These are phyloP conservation scores for Aporrectodea caliginosa DNA, from an alignment of 1,140 invertebrate species.

Conservation along the genomic window DNA sequence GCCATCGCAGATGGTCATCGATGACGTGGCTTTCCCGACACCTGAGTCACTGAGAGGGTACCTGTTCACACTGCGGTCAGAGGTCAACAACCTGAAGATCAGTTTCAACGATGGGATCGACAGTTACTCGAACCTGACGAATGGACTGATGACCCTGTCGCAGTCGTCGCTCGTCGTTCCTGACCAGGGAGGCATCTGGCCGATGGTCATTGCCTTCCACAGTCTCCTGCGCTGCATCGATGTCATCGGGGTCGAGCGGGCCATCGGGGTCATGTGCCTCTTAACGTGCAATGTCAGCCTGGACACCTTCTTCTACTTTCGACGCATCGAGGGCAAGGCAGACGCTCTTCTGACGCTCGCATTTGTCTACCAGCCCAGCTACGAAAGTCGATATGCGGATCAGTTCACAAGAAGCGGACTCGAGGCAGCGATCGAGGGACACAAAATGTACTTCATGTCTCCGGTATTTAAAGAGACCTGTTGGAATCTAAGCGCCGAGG, in stretches of 20 bases:
- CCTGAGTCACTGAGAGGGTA: not conserved
- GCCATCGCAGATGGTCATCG: not conserved
- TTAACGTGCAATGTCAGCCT: not conserved
- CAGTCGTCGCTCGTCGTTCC: not conserved
- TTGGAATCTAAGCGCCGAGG: not conserved
- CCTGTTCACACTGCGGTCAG: not conserved
- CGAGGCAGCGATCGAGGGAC: not conserved
- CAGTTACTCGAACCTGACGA: not conserved
- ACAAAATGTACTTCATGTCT: not conserved
- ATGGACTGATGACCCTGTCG: not conserved
- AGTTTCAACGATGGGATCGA: not conserved
- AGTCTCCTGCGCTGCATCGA: not conserved
- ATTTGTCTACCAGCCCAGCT: not conserved
- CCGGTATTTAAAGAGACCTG: not conserved
- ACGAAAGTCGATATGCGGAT: not conserved
- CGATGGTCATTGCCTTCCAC: not conserved
- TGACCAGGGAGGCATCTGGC: not conserved
- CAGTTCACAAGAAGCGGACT: not conserved
- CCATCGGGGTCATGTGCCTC: not conserved
- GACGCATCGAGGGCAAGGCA: not conserved
- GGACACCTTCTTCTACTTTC: not conserved
- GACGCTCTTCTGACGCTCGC: not conserved
- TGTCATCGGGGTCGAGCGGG: not conserved
- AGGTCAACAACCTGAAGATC: not conserved
- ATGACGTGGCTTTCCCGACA: not conserved